A percentile compares a stretch with the other conserved stretches of the same genome.
Evolutionary conservation across 2,888 invertebrate genomes (phyloP).

Genomic region (Acleris holmiana): DNA sequence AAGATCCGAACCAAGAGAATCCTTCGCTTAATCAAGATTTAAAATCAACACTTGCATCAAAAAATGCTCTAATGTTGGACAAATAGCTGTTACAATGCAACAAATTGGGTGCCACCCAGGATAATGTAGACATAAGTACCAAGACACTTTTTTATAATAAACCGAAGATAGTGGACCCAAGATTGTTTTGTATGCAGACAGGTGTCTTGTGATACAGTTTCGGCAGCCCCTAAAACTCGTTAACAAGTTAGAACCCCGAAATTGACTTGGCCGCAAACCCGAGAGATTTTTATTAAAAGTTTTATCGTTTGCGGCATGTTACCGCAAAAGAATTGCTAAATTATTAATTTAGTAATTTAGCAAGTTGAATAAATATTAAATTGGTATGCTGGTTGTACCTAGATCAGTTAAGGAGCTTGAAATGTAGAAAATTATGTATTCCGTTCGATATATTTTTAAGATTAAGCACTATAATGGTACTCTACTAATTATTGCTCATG

Average conservation of each 20-base stretch:
- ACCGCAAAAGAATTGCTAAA: constrained; percentile 22
- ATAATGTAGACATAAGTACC: too few relatives aligned
- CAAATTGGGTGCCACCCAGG: too few relatives aligned
- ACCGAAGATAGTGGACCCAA: not conserved
- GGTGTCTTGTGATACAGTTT: constrained; percentile 34
- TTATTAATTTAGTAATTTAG: constrained; percentile 20
- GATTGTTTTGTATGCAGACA: constrained; percentile 38
- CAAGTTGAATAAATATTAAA: constrained; percentile 6
- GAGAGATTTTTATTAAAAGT: constrained; percentile 35
- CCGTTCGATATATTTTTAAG: too few relatives aligned
- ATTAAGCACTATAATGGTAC: too few relatives aligned
- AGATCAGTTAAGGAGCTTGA: not conserved
- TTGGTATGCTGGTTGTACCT: not conserved
- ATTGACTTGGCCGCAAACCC: constrained; percentile 39
- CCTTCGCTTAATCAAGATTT: too few relatives aligned
- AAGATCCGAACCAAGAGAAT: too few relatives aligned
- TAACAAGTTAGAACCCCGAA: constrained; percentile 41
- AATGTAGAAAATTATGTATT: not conserved
- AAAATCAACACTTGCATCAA: too few relatives aligned
- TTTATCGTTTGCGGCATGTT: constrained; percentile 20
- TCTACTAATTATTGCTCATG: too few relatives aligned
- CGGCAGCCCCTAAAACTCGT: constrained; percentile 40
- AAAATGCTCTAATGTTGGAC: too few relatives aligned
- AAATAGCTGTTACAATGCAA: too few relatives aligned
- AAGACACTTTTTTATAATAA: too few relatives aligned